A percentile compares a stretch with the other conserved stretches of the same genome.
These are phyloP conservation scores for Pachymerium ferrugineum DNA, from an alignment of 2,888 invertebrate species.

Conservation along the genomic window DNA sequence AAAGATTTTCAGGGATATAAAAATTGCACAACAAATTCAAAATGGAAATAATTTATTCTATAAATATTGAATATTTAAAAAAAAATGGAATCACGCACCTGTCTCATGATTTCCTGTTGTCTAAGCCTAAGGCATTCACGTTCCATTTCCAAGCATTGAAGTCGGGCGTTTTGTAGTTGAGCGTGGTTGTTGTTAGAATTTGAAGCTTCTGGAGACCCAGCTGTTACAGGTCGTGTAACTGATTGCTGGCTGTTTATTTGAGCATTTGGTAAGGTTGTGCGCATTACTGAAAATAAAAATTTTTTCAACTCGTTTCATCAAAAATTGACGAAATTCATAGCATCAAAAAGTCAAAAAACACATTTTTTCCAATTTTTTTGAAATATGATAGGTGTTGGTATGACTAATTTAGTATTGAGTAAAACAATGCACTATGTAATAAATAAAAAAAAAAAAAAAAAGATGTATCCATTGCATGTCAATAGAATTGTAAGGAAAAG, in stretches of 20 bases:
- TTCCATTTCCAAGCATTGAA: conserved; percentile 80
- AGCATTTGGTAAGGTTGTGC: conserved; percentile 24
- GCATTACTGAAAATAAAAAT: too few relatives aligned
- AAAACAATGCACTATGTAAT: neutral
- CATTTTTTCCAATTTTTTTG: too few relatives aligned
- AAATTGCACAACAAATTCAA: neutral
- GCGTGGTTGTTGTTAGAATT: conserved; percentile 36
- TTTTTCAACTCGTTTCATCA: too few relatives aligned
- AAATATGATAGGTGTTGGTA: too few relatives aligned
- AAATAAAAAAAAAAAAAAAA: neutral
- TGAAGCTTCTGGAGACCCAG: neutral
- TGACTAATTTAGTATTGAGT: too few relatives aligned
- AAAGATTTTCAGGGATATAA: neutral
- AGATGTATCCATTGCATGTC: neutral
- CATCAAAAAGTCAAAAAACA: too few relatives aligned
- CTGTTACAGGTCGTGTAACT: neutral
- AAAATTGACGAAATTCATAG: too few relatives aligned
- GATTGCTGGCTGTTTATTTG: neutral
- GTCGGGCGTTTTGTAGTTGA: conserved; percentile 48
- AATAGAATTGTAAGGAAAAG: too few relatives aligned
- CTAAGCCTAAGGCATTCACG: conserved; percentile 80
- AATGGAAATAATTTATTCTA: conserved; percentile 2
- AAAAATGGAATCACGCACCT: conserved; percentile 52
- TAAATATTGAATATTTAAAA: neutral
- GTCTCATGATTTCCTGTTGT: conserved; percentile 81